Evolutionary conservation across 2,888 invertebrate species (phyloP).

Genomic region (Megalurothrips usitatus): DNA sequence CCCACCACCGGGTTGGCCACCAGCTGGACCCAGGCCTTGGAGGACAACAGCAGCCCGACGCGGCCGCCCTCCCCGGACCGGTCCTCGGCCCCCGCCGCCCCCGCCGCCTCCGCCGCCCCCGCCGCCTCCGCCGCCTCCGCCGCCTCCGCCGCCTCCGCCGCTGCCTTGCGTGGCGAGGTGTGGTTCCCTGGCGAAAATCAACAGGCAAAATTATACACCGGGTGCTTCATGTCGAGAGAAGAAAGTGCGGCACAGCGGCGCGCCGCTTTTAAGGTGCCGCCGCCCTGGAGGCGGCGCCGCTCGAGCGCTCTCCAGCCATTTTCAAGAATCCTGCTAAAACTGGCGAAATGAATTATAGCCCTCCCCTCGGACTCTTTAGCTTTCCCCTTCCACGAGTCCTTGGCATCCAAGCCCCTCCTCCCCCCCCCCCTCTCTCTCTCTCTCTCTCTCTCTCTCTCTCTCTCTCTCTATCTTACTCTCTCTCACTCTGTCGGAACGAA

Average conservation of each 20-base stretch:
- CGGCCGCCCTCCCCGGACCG: conserved; percentile 51
- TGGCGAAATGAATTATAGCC: neutral
- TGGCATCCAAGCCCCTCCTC: neutral
- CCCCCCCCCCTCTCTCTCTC: neutral
- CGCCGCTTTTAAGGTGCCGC: too few species aligned
- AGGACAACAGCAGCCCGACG: conserved; percentile 64
- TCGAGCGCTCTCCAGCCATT: neutral
- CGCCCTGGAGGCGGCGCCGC: too few species aligned
- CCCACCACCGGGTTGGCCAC: conserved; percentile 72
- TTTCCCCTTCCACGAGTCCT: neutral
- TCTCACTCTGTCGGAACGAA: neutral
- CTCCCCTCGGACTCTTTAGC: neutral
- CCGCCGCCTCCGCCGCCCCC: too few species aligned
- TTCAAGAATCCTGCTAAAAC: neutral
- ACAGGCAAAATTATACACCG: too few species aligned
- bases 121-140: too few species aligned
- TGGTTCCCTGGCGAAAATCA: neutral
- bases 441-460: neutral
- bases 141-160: too few species aligned
- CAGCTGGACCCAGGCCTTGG: conserved; percentile 76
- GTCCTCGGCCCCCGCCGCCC: conserved; percentile 47
- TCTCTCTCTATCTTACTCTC: neutral
- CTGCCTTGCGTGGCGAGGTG: conserved; percentile 31
- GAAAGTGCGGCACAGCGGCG: too few species aligned
- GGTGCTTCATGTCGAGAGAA: too few species aligned